Evolutionary conservation across 2,888 invertebrate genomes (phyloP).

Genomic region (Pyrrhosoma nymphula): DNA sequence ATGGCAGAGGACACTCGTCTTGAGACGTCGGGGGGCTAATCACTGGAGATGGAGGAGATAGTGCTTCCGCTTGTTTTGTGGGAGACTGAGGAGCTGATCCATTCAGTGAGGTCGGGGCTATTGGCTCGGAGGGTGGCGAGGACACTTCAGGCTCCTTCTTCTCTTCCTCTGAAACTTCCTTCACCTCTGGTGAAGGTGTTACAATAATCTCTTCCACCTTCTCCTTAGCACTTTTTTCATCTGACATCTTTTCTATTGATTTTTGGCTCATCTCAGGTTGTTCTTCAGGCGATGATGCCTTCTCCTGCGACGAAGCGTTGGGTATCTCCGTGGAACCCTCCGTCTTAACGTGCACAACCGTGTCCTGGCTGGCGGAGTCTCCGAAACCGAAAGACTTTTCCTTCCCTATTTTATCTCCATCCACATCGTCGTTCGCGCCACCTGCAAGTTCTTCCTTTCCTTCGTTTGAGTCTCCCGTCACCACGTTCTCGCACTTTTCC

Average conservation of each 20-base stretch:
- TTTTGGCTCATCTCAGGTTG: background rate
- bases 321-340: slow-evolving; percentile 29
- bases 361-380: slow-evolving; percentile 48
- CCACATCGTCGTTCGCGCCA: background rate
- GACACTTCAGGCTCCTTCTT: background rate
- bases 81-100: background rate
- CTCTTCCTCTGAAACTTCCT: background rate
- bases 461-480: background rate
- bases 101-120: background rate
- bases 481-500: slow-evolving; percentile 51
- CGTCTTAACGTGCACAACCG: slow-evolving; percentile 48
- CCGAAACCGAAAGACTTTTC: slow-evolving; percentile 54
- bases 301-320: slow-evolving; percentile 16
- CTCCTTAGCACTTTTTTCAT: background rate
- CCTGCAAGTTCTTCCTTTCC: background rate
- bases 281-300: background rate
- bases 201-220: background rate
- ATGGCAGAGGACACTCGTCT: background rate
- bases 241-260: background rate
- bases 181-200: background rate
- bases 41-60: background rate
- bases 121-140: background rate
- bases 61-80: background rate
- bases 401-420: background rate
- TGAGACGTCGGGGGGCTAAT: background rate